Conservation (phyloP, 2,888 invertebrate genomes). For the Tipula lateralis region DNA sequence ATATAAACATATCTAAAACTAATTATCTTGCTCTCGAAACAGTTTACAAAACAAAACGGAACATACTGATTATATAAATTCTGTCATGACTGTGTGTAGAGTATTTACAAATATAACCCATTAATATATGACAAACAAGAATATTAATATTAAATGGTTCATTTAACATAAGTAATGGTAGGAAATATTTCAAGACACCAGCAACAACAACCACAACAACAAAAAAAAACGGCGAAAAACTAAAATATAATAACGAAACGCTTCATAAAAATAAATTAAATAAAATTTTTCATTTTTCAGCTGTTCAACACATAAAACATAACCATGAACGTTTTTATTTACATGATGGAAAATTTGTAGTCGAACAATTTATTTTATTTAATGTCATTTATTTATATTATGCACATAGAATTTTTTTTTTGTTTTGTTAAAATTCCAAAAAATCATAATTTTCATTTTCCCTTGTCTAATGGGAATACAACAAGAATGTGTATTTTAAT, state of each 20-base stretch:
- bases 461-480: not conserved
- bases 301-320: constrained; percentile 24
- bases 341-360: constrained; percentile 24
- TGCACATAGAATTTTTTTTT: constrained; percentile 5
- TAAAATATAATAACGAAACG: constrained; percentile 24
- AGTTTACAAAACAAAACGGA: not conserved
- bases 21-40: not conserved
- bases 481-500: not conserved
- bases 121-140: constrained; percentile 24
- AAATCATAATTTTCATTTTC: constrained; percentile 6
- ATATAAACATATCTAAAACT: not conserved
- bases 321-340: not conserved
- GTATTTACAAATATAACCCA: not conserved
- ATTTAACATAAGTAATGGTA: constrained; percentile 24
- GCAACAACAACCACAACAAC: not conserved
- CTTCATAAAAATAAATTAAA: constrained; percentile 24
- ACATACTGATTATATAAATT: constrained; percentile 24
- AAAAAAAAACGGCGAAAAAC: not conserved
- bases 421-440: not conserved
- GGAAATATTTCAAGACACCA: not conserved
- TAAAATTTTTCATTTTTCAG: constrained; percentile 19
- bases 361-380: constrained; percentile 13
- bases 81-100: not conserved
- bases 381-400: constrained; percentile 19
- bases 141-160: constrained; percentile 24